These are phyloP conservation scores for Pygmarrhopalites habei DNA, from an alignment of 1,140 invertebrate genomes.

Conservation along the genomic window DNA sequence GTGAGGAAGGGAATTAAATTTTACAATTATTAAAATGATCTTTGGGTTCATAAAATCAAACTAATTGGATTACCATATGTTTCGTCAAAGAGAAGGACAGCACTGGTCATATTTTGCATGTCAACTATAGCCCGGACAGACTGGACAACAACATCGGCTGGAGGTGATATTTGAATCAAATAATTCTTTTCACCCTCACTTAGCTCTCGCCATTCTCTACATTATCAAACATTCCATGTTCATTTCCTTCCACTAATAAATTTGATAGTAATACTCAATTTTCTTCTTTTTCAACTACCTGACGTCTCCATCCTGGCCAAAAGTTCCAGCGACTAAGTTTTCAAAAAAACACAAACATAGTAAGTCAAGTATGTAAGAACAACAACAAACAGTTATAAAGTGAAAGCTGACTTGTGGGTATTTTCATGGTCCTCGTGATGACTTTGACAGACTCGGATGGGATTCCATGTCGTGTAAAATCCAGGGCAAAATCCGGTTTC, in stretches of 20 bases:
- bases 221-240: no score
- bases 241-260: no score
- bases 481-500: constrained; percentile 67
- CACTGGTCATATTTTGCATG: constrained; percentile 77
- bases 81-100: constrained; percentile 76
- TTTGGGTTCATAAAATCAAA: no score
- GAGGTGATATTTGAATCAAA: constrained; percentile 57
- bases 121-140: constrained; percentile 69
- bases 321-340: constrained; percentile 44
- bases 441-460: constrained; percentile 74
- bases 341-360: no score
- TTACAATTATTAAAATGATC: not conserved
- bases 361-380: no score
- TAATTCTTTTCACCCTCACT: constrained; percentile 18
- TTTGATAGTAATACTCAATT: no score
- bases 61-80: constrained; percentile 58
- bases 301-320: constrained; percentile 71
- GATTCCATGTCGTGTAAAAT: constrained; percentile 66
- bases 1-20: not conserved
- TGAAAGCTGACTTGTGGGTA: no score
- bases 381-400: no score
- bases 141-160: constrained; percentile 72
- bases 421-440: constrained; percentile 63
- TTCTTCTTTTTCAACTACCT: no score
- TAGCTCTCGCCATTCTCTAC: constrained; percentile 35